Evolutionary conservation across 2,113 vertebrate species (phyloP).

Genomic region (Rhinolophus sinicus): DNA sequence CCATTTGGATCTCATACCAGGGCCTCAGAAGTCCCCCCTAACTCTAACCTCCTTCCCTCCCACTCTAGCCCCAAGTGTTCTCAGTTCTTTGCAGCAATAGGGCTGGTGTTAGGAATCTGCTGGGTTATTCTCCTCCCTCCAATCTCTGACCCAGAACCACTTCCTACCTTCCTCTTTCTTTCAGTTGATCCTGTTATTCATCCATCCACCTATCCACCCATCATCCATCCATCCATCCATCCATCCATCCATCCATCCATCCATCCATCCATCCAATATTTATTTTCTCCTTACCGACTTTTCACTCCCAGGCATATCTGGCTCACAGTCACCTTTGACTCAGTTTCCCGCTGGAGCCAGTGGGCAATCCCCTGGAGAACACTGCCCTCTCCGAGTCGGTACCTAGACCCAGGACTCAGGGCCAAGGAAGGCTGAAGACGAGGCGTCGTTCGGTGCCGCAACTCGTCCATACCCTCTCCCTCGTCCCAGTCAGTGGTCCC

Average conservation of each 20-base stretch:
- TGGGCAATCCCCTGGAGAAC: neutral
- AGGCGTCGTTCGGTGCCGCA: slow-evolving; percentile 20
- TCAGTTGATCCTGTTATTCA: neutral
- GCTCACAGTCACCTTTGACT: slow-evolving; percentile 23
- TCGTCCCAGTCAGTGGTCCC: slow-evolving; percentile 67
- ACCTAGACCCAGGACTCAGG: neutral
- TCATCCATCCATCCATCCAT: neutral
- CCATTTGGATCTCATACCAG: neutral
- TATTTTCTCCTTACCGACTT: slow-evolving; percentile 16
- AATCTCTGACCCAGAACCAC: neutral
- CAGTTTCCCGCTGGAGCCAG: neutral
- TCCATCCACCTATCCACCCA: neutral
- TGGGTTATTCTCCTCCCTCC: neutral
- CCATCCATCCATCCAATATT: neutral
- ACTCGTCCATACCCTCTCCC: slow-evolving; percentile 72
- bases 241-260: no score
- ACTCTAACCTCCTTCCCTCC: neutral
- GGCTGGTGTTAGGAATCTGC: neutral
- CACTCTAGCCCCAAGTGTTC: neutral
- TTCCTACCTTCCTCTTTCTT: slow-evolving; percentile 3
- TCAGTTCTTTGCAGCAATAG: neutral
- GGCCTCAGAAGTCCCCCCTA: neutral
- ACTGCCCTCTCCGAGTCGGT: neutral
- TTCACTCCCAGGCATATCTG: neutral
- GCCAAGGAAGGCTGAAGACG: neutral